Evolutionary conservation across 2,113 vertebrate species (phyloP).

Genomic region (Sylvietta virens): DNA sequence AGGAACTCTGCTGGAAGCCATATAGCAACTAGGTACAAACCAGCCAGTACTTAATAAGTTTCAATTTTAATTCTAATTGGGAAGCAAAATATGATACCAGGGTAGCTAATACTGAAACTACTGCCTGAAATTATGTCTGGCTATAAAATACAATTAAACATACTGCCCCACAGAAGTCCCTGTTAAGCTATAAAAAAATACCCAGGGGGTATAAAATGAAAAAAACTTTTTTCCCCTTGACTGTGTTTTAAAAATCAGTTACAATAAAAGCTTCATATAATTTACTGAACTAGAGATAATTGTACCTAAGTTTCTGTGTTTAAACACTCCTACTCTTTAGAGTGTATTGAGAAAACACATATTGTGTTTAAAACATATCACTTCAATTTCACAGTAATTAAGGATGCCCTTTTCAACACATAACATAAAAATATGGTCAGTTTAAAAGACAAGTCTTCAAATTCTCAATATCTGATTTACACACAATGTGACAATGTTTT

Average conservation of each 20-base stretch:
- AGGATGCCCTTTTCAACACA: neutral
- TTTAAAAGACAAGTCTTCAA: neutral
- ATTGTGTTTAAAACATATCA: neutral
- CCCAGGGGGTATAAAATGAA: neutral
- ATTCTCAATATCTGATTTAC: neutral
- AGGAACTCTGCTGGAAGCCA: neutral
- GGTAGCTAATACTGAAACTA: neutral
- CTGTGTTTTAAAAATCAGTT: neutral
- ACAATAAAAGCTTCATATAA: neutral
- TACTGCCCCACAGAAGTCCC: neutral
- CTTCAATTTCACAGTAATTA: neutral
- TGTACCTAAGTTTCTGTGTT: neutral
- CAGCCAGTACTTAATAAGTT: neutral
- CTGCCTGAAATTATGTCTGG: neutral
- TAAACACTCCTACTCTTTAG: neutral
- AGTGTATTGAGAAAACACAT: neutral
- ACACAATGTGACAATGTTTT: neutral
- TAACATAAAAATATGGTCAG: neutral
- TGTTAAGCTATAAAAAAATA: slow-evolving; percentile 9
- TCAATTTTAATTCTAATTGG: slow-evolving; percentile 25
- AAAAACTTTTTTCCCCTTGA: neutral
- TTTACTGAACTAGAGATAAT: neutral
- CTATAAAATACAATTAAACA: slow-evolving; percentile 14
- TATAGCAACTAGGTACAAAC: neutral
- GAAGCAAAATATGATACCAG: neutral